Evolutionary conservation across 64 coral and sea anemone genomes (phyloP).

Genomic region (Trachythela sp.): DNA sequence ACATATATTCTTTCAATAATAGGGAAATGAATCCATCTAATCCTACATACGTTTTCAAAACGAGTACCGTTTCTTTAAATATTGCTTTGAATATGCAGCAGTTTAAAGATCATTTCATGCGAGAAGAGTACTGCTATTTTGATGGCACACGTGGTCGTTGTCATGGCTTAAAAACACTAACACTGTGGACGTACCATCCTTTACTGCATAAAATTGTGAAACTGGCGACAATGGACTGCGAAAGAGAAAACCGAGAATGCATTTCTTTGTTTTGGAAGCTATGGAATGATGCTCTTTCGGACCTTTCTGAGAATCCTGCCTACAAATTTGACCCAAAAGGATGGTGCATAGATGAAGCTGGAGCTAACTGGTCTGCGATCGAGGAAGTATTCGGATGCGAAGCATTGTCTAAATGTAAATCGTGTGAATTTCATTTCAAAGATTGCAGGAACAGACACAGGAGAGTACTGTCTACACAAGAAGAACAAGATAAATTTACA

Average conservation of each 20-base stretch:
- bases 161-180: conserved; percentile 41
- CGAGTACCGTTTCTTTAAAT: conserved; percentile 1
- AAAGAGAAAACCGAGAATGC: conserved; percentile 34
- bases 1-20: conserved; percentile 41
- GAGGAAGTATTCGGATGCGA: background rate
- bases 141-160: conserved; percentile 38
- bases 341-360: background rate
- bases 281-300: conserved; percentile 40
- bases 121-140: conserved; percentile 32
- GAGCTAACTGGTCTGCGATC: background rate
- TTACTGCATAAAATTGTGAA: conserved; percentile 45
- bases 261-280: conserved; percentile 24
- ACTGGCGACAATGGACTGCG: conserved; percentile 45
- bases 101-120: conserved; percentile 13
- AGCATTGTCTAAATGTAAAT: background rate
- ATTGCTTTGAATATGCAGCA: conserved; percentile 43
- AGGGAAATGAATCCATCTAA: conserved; percentile 27
- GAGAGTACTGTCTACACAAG: background rate
- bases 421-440: background rate
- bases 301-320: background rate
- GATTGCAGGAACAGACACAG: background rate
- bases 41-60: conserved; percentile 39
- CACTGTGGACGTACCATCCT: conserved; percentile 43
- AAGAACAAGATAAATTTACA: no score
- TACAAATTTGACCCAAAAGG: background rate